phyloP scores from a whole-genome alignment of 1,140 invertebrate genomes.

The Bemisia tabaci region DNA sequence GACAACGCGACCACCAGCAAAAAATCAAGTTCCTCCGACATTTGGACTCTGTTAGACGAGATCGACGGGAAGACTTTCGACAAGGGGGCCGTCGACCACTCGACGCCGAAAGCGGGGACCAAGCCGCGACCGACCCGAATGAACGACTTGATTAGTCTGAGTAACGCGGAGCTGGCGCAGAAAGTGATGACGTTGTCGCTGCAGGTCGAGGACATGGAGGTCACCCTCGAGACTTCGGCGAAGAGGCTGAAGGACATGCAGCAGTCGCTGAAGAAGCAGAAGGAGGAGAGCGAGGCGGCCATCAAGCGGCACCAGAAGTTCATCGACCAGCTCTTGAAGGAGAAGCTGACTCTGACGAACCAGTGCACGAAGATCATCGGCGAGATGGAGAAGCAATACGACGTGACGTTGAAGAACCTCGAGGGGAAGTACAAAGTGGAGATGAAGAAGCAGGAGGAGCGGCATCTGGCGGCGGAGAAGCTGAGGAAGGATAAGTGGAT shows the following conservation, averaged over 20 bases:
- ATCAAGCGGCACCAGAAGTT: constrained; percentile 51
- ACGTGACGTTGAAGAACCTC: constrained; percentile 38
- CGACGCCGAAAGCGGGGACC: background rate
- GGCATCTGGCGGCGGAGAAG: constrained; percentile 48
- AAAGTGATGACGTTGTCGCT: constrained; percentile 23
- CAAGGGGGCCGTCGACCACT: constrained; percentile 3
- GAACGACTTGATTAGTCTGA: constrained; percentile 16
- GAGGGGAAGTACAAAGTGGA: constrained; percentile 49
- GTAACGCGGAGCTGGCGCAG: constrained; percentile 23
- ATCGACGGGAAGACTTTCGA: constrained; percentile 15
- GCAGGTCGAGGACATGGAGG: constrained; percentile 33
- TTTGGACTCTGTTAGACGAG: constrained; percentile 22
- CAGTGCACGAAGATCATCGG: constrained; percentile 44
- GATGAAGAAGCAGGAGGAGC: constrained; percentile 45
- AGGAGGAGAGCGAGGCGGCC: constrained; percentile 46
- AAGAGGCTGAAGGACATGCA: constrained; percentile 29
- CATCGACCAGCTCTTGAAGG: constrained; percentile 48
- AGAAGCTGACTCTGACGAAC: constrained; percentile 48
- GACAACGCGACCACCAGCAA: background rate
- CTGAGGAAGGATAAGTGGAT: constrained; percentile 49
- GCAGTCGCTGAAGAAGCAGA: constrained; percentile 37
- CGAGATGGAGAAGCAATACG: constrained; percentile 39
- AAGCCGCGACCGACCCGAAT: constrained; percentile 8
- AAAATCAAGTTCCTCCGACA: constrained; percentile 15
- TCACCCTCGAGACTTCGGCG: constrained; percentile 30